Evolutionary conservation across 2,113 vertebrate genomes (phyloP), one percentile per base, ranked within the genome.

Genomic region (Oncorhynchus keta): DNA sequence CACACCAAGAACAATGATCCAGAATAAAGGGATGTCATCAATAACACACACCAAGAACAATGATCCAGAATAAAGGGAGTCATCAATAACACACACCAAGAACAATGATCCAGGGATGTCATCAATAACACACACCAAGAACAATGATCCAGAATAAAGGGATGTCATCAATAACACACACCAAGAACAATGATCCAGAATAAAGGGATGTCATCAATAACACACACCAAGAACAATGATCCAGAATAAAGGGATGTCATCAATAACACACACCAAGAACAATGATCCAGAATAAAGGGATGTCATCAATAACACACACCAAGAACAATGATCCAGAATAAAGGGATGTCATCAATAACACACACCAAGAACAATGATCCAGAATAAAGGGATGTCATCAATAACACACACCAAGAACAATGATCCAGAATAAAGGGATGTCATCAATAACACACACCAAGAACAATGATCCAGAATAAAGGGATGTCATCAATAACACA

Each of bases 371-470:
- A 77, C 85, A 73, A 80, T 87, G 91, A 89, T 91, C 91, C 88
- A 89, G 87, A 92, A 92, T 91, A 91, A 94, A 91, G 88, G 84
- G 89, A 84, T 92, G 90, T 91, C 39, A 3, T 45, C 39, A 45
- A 45, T 45, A 70, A 75, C 76, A 81, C 74, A 81, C 77, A 81
- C 6, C 82, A 83, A 66, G 24, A 24, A 77, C 85, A 73, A 80
- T 87, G 91, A 89, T 91, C 91, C 88, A 89, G 87, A 92, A 92
- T 91, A 91, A 94, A 91, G 88, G 84, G 89, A 84, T 92, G 90
- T 91, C 39, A 3, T 45, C 39, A 45, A 45, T 45, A 70, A 75
- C 76, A 81, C 74, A 81, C 77, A 81, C 6, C 82, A 83, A 66
- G 24, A 24, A 77, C 85, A 73, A 80, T 87, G 91, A 89, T 91